phyloP scores from a whole-genome alignment of 2,888 invertebrate species.

The Ommatoiulus sabulosus region DNA sequence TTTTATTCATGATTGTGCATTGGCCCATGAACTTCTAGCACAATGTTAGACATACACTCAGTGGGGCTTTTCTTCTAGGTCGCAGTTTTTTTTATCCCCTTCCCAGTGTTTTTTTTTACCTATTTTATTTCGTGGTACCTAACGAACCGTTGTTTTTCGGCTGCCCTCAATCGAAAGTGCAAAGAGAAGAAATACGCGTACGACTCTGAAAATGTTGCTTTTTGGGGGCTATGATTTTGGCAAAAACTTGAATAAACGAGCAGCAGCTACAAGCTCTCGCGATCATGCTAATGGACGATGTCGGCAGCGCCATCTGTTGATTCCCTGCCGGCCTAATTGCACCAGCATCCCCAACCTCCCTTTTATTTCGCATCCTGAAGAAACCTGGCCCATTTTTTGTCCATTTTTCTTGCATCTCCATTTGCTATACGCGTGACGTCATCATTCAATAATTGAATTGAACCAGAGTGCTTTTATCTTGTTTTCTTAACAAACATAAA shows the following conservation, averaged over 20 bases:
- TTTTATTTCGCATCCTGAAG: background rate
- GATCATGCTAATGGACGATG: background rate
- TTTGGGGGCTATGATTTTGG: background rate
- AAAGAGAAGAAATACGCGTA: constrained; percentile 46
- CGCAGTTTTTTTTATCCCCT: constrained; percentile 24
- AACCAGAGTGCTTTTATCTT: constrained; percentile 17
- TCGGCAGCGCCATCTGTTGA: constrained; percentile 26
- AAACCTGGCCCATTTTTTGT: background rate
- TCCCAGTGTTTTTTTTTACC: constrained; percentile 32
- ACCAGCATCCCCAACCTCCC: background rate
- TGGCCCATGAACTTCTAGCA: constrained; percentile 53
- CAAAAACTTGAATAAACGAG: background rate
- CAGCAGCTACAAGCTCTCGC: background rate
- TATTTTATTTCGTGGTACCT: constrained; percentile 52
- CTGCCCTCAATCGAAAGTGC: constrained; percentile 55
- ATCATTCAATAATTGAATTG: constrained; percentile 30
- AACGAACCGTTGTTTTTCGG: constrained; percentile 56
- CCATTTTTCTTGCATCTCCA: background rate
- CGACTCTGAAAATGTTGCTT: constrained; percentile 14
- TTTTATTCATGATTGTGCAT: constrained; percentile 55
- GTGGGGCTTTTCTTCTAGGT: constrained; percentile 28
- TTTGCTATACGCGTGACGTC: background rate
- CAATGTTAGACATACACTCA: constrained; percentile 17
- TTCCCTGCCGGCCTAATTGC: background rate
- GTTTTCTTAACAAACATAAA: background rate